Evolutionary conservation across 2,888 invertebrate genomes (phyloP), one percentile per base, ranked within the genome.

Genomic region (Siphlonurus alternatus): DNA sequence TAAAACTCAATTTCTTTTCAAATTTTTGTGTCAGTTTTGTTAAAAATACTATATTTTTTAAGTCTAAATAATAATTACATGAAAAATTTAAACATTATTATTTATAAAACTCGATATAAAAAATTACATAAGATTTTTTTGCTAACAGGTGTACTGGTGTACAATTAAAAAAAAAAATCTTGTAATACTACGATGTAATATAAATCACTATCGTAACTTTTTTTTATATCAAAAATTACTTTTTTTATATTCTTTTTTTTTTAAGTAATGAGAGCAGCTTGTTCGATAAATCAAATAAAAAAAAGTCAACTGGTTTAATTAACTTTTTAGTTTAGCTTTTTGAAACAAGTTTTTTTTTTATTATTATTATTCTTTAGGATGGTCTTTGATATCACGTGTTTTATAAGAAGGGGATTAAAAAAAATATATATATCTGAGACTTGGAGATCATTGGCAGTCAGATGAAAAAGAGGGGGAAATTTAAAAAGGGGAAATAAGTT

Each of bases 251-350:
- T 38, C 38, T 5, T 38, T 15, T 38, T 15, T 38, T 10, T 38
- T 10, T 10, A 56, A n/a, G 56, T 56, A 56, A 10, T 56, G n/a
- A 56, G 56, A 56, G 56, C 56, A 56, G 20, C 7, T 56, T 20
- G 56, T 20, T 56, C 56, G 56, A 56, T 56, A 56, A 56, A 56
- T 56, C 56, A 56, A 56, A 22, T 20, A n/a, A 56, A n/a, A 56
- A 20, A 56, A 56, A 56, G 5, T 20, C 5, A 22, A 51, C 53
- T 51, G 53, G 56, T 56, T 56, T 56, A 56, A 56, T 56, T 56
- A 56, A 56, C 56, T 56, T 56, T 56, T 56, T 56, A 56, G 56
- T 20, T 56, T 38, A 15, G 15, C n/a, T n/a, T n/a, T n/a, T 10
- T 10, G 38, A 10, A 38, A 38, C 38, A 38, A 15, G 38, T 38